Evolutionary conservation across 2,797 vertebrate genomes (phyloP).

Genomic region (Telmatherina bonti): DNA sequence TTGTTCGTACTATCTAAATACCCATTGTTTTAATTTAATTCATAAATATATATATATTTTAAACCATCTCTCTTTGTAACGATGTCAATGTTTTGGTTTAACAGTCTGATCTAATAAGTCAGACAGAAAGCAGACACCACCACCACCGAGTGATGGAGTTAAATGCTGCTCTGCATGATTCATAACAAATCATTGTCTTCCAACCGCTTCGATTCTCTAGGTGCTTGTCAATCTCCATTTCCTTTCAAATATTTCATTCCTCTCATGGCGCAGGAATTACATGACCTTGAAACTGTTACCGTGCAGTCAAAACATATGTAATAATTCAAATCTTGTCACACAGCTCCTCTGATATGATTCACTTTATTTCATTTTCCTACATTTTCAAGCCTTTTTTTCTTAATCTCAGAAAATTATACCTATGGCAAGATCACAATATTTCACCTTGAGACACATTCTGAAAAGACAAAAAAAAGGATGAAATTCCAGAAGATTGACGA

Average conservation of each 20-base stretch:
- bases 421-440: constrained; percentile 64
- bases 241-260: constrained; percentile 53
- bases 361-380: constrained; percentile 66
- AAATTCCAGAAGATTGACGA: constrained; percentile 77
- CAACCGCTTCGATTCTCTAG: constrained; percentile 57
- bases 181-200: constrained; percentile 65
- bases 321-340: constrained; percentile 57
- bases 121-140: constrained; percentile 34
- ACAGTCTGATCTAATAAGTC: constrained; percentile 22
- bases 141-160: constrained; percentile 7
- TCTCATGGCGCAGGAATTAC: constrained; percentile 26
- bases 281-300: constrained; percentile 52
- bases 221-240: constrained; percentile 71
- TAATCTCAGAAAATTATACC: constrained; percentile 68
- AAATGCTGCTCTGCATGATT: constrained; percentile 44
- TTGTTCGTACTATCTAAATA: too few species aligned
- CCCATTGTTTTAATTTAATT: too few species aligned
- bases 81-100: constrained; percentile 10
- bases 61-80: background rate
- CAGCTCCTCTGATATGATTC: constrained; percentile 60
- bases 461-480: constrained; percentile 72
- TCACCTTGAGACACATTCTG: constrained; percentile 74
- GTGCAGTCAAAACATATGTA: constrained; percentile 42
- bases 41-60: background rate
- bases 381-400: constrained; percentile 49